Evolutionary conservation across 2,113 vertebrate genomes (phyloP).

Genomic region (Siniperca knerii): DNA sequence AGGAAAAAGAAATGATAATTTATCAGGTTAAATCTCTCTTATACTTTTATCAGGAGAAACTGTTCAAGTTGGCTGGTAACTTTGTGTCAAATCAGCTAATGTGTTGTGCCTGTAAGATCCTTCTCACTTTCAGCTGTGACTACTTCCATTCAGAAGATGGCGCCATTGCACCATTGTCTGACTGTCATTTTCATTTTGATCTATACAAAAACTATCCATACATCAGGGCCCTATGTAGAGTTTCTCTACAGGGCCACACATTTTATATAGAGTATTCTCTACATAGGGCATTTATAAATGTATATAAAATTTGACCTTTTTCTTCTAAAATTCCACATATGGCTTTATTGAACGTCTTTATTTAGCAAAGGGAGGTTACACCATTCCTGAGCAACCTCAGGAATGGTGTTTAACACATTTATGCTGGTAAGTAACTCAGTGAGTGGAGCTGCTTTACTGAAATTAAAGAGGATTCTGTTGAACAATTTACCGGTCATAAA

Average conservation of each 20-base stretch:
- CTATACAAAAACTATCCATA: too few relatives aligned
- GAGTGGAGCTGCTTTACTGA: too few relatives aligned
- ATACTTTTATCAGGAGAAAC: neutral
- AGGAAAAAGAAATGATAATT: too few relatives aligned
- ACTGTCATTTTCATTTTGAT: neutral
- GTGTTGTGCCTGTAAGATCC: too few relatives aligned
- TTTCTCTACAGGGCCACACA: too few relatives aligned
- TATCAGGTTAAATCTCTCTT: neutral
- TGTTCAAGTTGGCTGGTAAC: neutral
- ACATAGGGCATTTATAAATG: neutral
- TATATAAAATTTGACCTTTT: neutral
- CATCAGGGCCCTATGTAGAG: too few relatives aligned
- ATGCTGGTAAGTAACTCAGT: neutral
- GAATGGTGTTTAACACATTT: neutral
- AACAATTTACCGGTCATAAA: too few relatives aligned
- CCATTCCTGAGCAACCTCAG: neutral
- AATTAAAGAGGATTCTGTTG: neutral
- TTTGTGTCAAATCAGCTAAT: neutral
- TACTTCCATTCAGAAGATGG: constrained; percentile 37
- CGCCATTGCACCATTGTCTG: neutral
- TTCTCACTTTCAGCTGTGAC: neutral
- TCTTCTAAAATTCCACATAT: neutral
- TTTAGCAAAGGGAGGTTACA: neutral
- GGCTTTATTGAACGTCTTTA: neutral
- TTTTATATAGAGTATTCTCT: too few relatives aligned